Base-by-base conservation (phyloP, 2,113 vertebrate genomes). In the Sinocyclocheilus anshuiensis region DNA sequence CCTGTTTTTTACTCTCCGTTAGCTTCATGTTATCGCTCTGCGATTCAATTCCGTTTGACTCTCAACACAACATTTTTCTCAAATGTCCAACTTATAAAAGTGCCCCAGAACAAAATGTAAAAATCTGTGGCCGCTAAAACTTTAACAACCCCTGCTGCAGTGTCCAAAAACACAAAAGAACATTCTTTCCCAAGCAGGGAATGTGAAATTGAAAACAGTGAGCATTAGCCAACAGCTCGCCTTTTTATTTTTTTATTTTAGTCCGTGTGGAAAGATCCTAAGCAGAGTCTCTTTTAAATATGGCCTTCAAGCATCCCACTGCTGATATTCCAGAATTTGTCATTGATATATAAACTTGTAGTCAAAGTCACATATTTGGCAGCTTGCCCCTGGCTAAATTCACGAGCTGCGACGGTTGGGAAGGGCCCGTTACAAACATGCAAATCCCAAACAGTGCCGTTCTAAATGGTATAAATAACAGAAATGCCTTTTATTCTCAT, bases 101-200 rank as follows among this genome's bases (percentile, higher is more conserved):
- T 80, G 48, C 67, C 18, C 15, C 15, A 55, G 71, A 77, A 84
- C 42, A 80, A 89, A 87, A 83, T 53, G 22, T 79, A 74, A 55
- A 72, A 78, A 57, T 75, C 84, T 12, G 29, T 50, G 74, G 36
- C 74, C 11, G 22, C 39, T 77, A 82, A 71, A 72, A 39, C 50
- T 81, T 77, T 53, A 84, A 87, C 77, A 85, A 84, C 86, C 81
- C 74, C 20, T 74, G 80, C 72, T 72, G 29, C 78, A 74, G 53
- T 86, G 33, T 85, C 71, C 77, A 61, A 83, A 88, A 87, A 71
- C 77, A 82, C 79, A 85, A 79, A 77, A 59, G 59, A 71, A 84
- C 82, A 87, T 87, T 89, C 88, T 87, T 89, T 86, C 80, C 86
- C 83, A 87, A 82, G 53, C 65, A 76, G 72, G 80, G 88, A 83